phyloP scores from a whole-genome alignment of 2,888 invertebrate genomes.

The Netelia melanura region DNA sequence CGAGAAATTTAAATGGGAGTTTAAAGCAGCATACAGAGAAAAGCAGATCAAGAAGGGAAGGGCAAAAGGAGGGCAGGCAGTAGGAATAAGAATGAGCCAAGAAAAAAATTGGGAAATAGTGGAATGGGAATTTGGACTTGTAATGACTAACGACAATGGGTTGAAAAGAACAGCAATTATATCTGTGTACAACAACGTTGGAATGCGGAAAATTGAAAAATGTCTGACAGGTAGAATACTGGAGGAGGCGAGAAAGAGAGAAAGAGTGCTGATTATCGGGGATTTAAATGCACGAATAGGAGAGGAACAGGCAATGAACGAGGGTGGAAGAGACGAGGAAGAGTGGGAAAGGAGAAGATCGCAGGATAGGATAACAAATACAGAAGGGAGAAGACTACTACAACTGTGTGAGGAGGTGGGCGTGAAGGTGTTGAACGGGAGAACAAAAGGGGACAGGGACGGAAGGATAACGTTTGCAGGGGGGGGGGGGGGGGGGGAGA shows the following conservation, averaged over 20 bases:
- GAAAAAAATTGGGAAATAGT: too few species aligned
- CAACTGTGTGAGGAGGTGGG: conserved; percentile 25
- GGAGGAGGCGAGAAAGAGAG: conserved; percentile 1
- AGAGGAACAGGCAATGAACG: background rate
- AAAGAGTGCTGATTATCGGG: conserved; percentile 13
- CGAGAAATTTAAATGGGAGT: too few species aligned
- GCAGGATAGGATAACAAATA: conserved; percentile 17
- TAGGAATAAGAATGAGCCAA: too few species aligned
- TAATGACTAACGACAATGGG: background rate
- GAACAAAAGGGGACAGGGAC: conserved; percentile 58
- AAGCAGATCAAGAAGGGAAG: too few species aligned
- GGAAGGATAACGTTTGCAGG: conserved; percentile 65
- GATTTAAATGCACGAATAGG: conserved; percentile 34
- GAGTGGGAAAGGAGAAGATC: conserved; percentile 26
- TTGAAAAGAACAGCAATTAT: background rate
- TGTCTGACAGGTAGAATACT: background rate
- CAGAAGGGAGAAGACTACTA: conserved; percentile 18
- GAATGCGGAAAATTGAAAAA: background rate
- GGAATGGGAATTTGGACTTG: background rate
- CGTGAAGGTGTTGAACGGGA: conserved; percentile 50
- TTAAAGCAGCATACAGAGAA: too few species aligned
- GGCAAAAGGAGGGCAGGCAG: too few species aligned
- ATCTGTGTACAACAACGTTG: background rate
- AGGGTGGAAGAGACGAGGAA: background rate
- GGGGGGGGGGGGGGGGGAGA: too few species aligned